Evolutionary conservation across 2,797 vertebrate species (phyloP), one percentile per base, ranked within the genome.

Genomic region (Hyperoplus immaculatus): DNA sequence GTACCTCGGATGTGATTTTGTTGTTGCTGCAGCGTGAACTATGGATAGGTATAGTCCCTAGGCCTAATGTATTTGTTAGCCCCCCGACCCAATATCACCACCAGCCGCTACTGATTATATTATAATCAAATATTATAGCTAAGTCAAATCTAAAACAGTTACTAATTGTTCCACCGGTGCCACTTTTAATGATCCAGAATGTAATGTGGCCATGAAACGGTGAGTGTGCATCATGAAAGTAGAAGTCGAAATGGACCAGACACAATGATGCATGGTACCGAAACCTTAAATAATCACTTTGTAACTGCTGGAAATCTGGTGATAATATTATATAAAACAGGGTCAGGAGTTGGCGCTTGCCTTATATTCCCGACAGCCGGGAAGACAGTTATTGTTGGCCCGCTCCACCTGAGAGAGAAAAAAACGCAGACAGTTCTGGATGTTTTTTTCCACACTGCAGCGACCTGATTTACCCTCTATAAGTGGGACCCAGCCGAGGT

Each of bases 211-310:
- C 43, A 72, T 62, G 56, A 73, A 50, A 66, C 15, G 61, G 39
- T 15, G 50, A 42, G 29, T 15, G 46, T 47, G 66, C 29, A 69
- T 39, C 69, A 50, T 59, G 14, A 53, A 59, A 21, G 11, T 5
- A 6, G 13, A 73, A 21, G 1, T 3, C 56, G 8, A 72, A 29
- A 46, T 18, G 51, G 21, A 43, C 0, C 8, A 55, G 29, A 43
- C n/a, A 36, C 36, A 66, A 59, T 55, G 29, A 77, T 29, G 56
- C 47, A 49, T 46, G 45, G 41, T 4, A 16, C 6, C 4, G 13
- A 59, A 60, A 75, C 10, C 47, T 73, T 47, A 66, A 70, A 57
- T 77, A 50, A 86, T 69, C 69, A 7, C 54, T 45, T 68, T 80
- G 56, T 18, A 49, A 39, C 49, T 67, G 53, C 29, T 51, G 76